Conservation (phyloP, 2,797 vertebrate species). For the Fringilla coelebs region DNA sequence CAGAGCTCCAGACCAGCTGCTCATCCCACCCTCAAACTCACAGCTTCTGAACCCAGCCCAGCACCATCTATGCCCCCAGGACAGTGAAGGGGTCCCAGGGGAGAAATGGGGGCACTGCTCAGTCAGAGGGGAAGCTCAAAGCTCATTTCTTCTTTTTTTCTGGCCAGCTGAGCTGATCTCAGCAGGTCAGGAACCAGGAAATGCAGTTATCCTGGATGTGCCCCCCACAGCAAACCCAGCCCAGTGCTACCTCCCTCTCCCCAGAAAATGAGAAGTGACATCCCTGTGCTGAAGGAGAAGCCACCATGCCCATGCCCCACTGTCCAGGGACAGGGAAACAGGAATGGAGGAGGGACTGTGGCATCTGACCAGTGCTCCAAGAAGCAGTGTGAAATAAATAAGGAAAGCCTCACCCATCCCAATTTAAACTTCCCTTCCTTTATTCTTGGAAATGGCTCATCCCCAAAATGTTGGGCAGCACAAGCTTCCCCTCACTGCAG, state of each 20-base stretch:
- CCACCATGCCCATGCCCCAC: rapidly evolving
- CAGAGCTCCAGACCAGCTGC: not conserved
- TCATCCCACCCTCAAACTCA: not conserved
- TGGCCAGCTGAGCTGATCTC: not conserved
- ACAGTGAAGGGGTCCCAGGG: not conserved
- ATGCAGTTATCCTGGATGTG: not conserved
- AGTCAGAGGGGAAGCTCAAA: rapidly evolving
- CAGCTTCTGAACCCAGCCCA: not conserved
- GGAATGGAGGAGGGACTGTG: not conserved
- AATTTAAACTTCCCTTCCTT: not conserved
- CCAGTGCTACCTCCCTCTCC: rapidly evolving
- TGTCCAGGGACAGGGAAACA: not conserved
- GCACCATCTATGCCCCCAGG: rapidly evolving
- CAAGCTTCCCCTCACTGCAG: not conserved
- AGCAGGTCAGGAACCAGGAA: not conserved
- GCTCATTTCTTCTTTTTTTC: not conserved
- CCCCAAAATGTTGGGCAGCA: rapidly evolving
- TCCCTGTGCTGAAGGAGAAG: not conserved
- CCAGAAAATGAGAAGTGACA: rapidly evolving
- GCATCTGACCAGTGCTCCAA: not conserved
- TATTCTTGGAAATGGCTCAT: not conserved
- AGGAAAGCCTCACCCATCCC: not conserved
- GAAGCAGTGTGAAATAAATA: not conserved
- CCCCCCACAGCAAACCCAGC: not conserved
- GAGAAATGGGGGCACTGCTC: not conserved